These are phyloP conservation scores for Chaitophorus viminalis DNA, from an alignment of 2,888 invertebrate genomes.

Conservation along the genomic window DNA sequence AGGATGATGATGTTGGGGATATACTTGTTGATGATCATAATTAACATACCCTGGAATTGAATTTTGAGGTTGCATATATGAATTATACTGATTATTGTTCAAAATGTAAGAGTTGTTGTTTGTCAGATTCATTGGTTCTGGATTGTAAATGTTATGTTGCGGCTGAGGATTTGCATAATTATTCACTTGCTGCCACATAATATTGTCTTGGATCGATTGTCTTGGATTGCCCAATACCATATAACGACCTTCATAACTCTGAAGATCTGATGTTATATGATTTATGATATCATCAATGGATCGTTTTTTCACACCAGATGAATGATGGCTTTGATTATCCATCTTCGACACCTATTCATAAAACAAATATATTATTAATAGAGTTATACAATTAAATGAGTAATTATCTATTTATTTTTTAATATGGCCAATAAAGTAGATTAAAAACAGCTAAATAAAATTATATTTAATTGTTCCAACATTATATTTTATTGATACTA, in stretches of 20 bases:
- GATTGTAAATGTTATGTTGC: slow-evolving; percentile 53
- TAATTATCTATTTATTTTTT: neutral
- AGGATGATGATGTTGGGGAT: slow-evolving; percentile 58
- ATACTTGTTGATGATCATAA: slow-evolving; percentile 67
- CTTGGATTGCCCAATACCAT: slow-evolving; percentile 70
- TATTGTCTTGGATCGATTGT: slow-evolving; percentile 61
- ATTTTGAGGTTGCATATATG: slow-evolving; percentile 64
- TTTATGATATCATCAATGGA: slow-evolving; percentile 72
- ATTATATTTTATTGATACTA: neutral
- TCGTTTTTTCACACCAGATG: slow-evolving; percentile 64
- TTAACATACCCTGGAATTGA: slow-evolving; percentile 67
- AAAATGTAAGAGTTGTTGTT: slow-evolving; percentile 49
- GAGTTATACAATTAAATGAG: neutral
- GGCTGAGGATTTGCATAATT: slow-evolving; percentile 55
- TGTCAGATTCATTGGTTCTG: slow-evolving; percentile 48
- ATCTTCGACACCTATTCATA: slow-evolving; percentile 17
- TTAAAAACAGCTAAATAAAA: neutral
- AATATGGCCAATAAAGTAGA: neutral
- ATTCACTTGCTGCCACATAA: slow-evolving; percentile 63
- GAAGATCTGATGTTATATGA: slow-evolving; percentile 73
- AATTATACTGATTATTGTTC: slow-evolving; percentile 49
- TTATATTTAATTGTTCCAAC: neutral
- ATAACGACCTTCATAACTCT: slow-evolving; percentile 72
- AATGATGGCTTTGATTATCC: slow-evolving; percentile 51
- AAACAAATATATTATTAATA: neutral